A percentile compares a stretch with the other conserved stretches of the same genome.
phyloP scores from a whole-genome alignment of 2,888 invertebrate species.

The Hydrotaea diabolus region DNA sequence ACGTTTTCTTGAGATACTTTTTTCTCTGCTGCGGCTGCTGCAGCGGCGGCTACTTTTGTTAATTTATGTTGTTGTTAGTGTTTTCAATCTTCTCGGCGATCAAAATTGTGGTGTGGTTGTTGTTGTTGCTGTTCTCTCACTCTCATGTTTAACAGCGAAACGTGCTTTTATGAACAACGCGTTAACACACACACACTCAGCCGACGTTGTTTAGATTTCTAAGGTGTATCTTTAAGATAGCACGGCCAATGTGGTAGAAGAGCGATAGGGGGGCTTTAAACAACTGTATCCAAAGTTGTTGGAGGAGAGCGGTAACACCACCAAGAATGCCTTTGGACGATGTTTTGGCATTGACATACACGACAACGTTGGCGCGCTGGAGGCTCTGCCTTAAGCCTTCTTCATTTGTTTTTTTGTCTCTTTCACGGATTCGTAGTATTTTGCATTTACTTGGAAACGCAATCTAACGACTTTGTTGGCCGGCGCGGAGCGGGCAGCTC shows the following conservation, averaged over 20 bases:
- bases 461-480: background rate
- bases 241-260: no score
- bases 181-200: background rate
- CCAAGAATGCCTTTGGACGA: slow-evolving; percentile 35
- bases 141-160: slow-evolving; percentile 54
- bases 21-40: slow-evolving; percentile 28
- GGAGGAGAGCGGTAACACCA: slow-evolving; percentile 4
- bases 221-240: slow-evolving; percentile 60
- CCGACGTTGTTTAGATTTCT: background rate
- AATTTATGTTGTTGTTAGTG: no score
- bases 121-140: slow-evolving; percentile 48
- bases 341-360: slow-evolving; percentile 64
- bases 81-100: slow-evolving; percentile 47
- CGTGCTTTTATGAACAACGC: slow-evolving; percentile 45
- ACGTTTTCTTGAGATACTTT: slow-evolving; percentile 38
- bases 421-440: slow-evolving; percentile 48
- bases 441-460: slow-evolving; percentile 55
- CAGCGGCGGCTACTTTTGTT: background rate
- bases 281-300: slow-evolving; percentile 15
- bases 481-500: background rate
- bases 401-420: slow-evolving; percentile 8
- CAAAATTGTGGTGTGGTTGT: background rate
- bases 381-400: slow-evolving; percentile 38
- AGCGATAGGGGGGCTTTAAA: slow-evolving; percentile 32
- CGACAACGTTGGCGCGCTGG: background rate